Evolutionary conservation across 2,888 invertebrate species (phyloP), one percentile per base, ranked within the genome.

Genomic region (Meteorus colon): DNA sequence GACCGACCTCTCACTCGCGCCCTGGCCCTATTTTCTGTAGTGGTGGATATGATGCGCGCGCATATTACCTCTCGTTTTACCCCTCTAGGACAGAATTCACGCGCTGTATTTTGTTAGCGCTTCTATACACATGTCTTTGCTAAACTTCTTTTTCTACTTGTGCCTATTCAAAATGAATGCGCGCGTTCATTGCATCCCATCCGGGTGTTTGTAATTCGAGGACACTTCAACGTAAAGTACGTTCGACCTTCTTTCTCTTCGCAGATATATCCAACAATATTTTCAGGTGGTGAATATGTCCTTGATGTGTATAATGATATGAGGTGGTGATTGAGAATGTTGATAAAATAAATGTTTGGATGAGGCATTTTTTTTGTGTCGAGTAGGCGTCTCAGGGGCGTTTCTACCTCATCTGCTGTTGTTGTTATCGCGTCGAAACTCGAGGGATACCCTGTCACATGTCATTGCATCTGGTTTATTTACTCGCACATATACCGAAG

Each of bases 1-100:
- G 31, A 74, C 68, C 63, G 34, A 29, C 55, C 45, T 51, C 71
- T 73, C 60, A 73, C 51, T 75, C 75, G 31, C 71, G 67, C 27
- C 62, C 74, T 69, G 55, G 74, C 67, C 34, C n/a, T 41, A 63
- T 55, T 60, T 48, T 65, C 72, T 24, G 37, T 59, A 68, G 74
- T 69, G 70, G 73, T 48, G 69, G 73, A 48, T 37, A 31, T 16
- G 24, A 60, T 74, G 74, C 59, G 45, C 72, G 31, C 72, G 63
- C 66, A 67, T 51, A 6, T 72, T n/a, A 71, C 31, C 60, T 19
- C 66, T 19, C 12, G 14, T 45, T 37, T 60, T n/a, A 16, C n/a
- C 62, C 31, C 68, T 63, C 29, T 59, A 70, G 48, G 67, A 27
- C 62, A 37, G 73, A 31, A 68, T 68, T 29, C 31, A 45, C 68